These are phyloP conservation scores for Biston betularia DNA, from an alignment of 2,888 invertebrate genomes.

Conservation along the genomic window DNA sequence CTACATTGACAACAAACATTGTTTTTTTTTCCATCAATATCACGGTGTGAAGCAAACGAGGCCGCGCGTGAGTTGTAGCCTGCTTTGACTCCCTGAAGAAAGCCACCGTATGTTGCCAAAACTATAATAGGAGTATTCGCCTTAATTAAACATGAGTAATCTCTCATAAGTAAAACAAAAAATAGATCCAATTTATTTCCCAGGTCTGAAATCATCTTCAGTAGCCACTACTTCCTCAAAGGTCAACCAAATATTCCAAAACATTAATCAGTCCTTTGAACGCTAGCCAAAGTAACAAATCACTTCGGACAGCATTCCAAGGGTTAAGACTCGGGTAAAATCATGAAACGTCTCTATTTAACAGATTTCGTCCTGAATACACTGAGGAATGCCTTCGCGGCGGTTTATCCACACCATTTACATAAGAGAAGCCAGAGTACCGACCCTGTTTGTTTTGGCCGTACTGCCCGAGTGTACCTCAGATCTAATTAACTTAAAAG, in stretches of 20 bases:
- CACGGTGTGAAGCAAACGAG: too few relatives aligned
- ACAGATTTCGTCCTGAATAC: conserved; percentile 29
- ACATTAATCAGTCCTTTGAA: conserved; percentile 35
- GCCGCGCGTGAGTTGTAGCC: too few relatives aligned
- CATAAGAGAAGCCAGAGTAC: conserved; percentile 53
- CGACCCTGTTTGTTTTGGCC: conserved; percentile 47
- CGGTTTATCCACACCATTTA: conserved; percentile 51
- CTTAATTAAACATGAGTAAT: too few relatives aligned
- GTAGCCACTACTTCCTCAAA: conserved; percentile 13
- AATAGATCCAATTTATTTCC: not conserved
- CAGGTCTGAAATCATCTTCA: not conserved
- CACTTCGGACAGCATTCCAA: conserved; percentile 31
- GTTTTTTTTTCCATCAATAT: too few relatives aligned
- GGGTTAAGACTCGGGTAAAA: conserved; percentile 26
- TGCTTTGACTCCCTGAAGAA: too few relatives aligned
- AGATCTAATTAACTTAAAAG: conserved; percentile 51
- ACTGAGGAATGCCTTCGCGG: conserved; percentile 26
- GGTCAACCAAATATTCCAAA: conserved; percentile 20
- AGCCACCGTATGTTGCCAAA: too few relatives aligned
- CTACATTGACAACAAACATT: too few relatives aligned
- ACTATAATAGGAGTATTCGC: too few relatives aligned
- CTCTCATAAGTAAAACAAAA: too few relatives aligned
- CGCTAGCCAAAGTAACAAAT: conserved; percentile 29
- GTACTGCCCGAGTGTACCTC: conserved; percentile 45
- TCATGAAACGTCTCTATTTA: conserved; percentile 34